Base-by-base conservation (phyloP, 2,888 invertebrate species). In the Agriotes lineatus region DNA sequence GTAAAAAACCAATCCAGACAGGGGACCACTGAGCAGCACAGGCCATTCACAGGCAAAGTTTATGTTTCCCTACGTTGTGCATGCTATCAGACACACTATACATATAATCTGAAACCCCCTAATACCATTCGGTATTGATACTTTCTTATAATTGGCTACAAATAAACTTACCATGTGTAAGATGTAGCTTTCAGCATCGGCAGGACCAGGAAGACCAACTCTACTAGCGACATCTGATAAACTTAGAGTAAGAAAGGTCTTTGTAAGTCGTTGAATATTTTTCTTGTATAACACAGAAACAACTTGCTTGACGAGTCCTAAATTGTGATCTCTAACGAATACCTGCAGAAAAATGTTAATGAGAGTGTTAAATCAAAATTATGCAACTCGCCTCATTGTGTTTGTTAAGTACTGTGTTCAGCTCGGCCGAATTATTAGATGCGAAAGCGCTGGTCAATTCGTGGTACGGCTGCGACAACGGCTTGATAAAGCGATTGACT, bases 261-360 rank as follows among this genome's bases (percentile, higher is more conserved):
- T 97, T 20, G 97, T 98, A 73, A 99, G 87, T 82, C 97, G 90
- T 85, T 97, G 96, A 77, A 99, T 99, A 85, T 96, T 97, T 84
- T 97, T 96, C 85, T 97, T 97, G 83, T 96, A 96, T 84, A 97
- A 89, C 72, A 95, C 95, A 74, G 92, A 91, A 56, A 95, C 86
- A 50, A 97, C 96, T 90, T 94, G 94, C 80, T 93, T 93, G 10
- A 92, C 93, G 73, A 94, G 85, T 42, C 92, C 93, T 89, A 89
- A 88, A 83, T 93, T 93, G 75, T 90, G 90, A 82, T 93, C 95
- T 80, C 94, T 89, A 22, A 88, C 86, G 84, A 93, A 96, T 33
- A 90, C 87, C 81, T 81, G 70, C 20, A 42, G 1, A 42, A 9
- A 42, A 42, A 42, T 2, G n/a, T n/a, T n/a, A n/a, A n/a, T n/a